Conservation (phyloP, 2,888 invertebrate genomes). For the Pandemis corylana region DNA sequence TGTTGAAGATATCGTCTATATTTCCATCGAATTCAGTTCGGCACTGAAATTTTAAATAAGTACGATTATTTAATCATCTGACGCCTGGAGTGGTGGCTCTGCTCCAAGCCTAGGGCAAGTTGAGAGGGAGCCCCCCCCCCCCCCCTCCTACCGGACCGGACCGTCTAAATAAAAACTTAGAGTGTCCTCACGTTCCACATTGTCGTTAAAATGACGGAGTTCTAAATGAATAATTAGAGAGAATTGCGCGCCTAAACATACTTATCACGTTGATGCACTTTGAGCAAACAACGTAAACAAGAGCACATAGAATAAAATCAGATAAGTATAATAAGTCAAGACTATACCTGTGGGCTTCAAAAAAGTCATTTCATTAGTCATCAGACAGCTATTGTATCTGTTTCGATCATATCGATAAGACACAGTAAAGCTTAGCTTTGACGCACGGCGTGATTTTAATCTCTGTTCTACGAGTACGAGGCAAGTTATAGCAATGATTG, state of each 20-base stretch:
- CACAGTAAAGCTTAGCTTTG: conserved; percentile 16
- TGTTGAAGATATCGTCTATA: conserved; percentile 64
- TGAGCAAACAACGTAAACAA: background rate
- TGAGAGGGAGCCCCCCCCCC: too few relatives aligned
- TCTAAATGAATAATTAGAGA: too few relatives aligned
- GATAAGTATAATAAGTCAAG: background rate
- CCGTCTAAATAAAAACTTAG: too few relatives aligned
- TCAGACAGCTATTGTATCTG: background rate
- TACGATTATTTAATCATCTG: background rate
- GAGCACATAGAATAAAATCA: background rate
- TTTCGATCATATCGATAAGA: conserved; percentile 16
- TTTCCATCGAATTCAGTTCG: conserved; percentile 62
- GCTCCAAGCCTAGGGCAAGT: too few relatives aligned
- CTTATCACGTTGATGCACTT: background rate
- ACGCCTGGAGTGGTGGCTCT: too few relatives aligned
- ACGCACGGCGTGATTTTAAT: conserved; percentile 1
- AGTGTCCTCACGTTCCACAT: too few relatives aligned
- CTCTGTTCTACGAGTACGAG: background rate
- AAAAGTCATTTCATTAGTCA: background rate
- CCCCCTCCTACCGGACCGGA: too few relatives aligned
- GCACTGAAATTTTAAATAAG: conserved; percentile 57
- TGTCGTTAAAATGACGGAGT: too few relatives aligned
- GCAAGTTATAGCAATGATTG: conserved; percentile 2
- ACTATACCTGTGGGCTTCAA: background rate
- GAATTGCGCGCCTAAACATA: background rate